These are phyloP conservation scores for Formica exsecta DNA, from an alignment of 1,140 invertebrate species.

Conservation along the genomic window DNA sequence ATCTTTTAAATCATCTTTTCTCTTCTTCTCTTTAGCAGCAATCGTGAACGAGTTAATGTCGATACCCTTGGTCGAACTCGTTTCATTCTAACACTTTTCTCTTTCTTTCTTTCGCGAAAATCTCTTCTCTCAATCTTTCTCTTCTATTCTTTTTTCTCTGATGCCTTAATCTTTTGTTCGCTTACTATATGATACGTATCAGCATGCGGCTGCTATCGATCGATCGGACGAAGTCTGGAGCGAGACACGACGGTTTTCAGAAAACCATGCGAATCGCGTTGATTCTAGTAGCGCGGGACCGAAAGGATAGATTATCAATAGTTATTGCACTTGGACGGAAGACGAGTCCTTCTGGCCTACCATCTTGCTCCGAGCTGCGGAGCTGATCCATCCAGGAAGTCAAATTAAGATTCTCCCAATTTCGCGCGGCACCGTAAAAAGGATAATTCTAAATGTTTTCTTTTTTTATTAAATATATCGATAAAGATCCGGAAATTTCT, in stretches of 20 bases:
- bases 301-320: constrained; percentile 60
- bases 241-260: constrained; percentile 10
- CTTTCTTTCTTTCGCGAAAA: constrained; percentile 11
- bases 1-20: background rate
- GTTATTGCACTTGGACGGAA: constrained; percentile 76
- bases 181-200: constrained; percentile 62
- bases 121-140: constrained; percentile 15
- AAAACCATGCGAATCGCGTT: background rate
- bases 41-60: constrained; percentile 25
- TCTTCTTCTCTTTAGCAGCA: background rate
- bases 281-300: constrained; percentile 14
- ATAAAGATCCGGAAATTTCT: background rate
- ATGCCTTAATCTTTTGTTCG: constrained; percentile 67
- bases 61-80: background rate
- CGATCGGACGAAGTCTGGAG: constrained; percentile 48
- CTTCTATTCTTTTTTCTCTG: constrained; percentile 34
- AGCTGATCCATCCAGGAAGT: constrained; percentile 54
- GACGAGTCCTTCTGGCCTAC: constrained; percentile 67
- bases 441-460: background rate
- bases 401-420: constrained; percentile 13
- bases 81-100: constrained; percentile 11
- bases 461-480: background rate
- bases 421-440: background rate
- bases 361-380: constrained; percentile 37
- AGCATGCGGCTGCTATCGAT: constrained; percentile 64